Conservation (phyloP, 2,797 vertebrate genomes). For the Distichodus sexfasciatus region DNA sequence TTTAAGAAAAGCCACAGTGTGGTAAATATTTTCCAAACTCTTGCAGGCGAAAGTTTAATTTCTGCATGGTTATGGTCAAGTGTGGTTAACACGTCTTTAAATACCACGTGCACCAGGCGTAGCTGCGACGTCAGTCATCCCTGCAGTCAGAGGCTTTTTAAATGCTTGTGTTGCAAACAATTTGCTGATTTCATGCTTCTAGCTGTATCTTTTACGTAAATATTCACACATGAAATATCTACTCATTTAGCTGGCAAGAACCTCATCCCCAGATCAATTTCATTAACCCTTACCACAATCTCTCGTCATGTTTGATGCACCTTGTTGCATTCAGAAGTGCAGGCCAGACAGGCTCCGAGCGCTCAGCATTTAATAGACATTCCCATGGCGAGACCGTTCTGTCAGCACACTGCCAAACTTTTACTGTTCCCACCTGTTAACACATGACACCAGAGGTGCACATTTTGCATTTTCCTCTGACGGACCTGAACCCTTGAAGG, state of each 20-base stretch:
- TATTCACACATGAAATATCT: too few relatives aligned
- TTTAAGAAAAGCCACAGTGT: conserved; percentile 14
- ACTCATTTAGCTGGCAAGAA: too few relatives aligned
- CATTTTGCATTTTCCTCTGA: conserved; percentile 27
- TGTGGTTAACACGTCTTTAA: conserved; percentile 47
- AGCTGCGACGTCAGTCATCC: too few relatives aligned
- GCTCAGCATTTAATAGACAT: conserved; percentile 24
- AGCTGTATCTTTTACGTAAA: too few relatives aligned
- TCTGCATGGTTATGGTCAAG: conserved; percentile 26
- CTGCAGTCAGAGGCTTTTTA: too few relatives aligned
- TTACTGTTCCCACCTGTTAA: conserved; percentile 53
- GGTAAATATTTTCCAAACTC: conserved; percentile 40
- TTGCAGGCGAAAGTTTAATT: conserved; percentile 40
- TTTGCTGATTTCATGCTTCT: too few relatives aligned
- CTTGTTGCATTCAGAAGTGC: too few relatives aligned
- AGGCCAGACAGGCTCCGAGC: not conserved
- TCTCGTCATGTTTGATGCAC: not conserved
- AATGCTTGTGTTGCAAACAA: conserved; percentile 34
- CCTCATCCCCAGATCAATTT: too few relatives aligned
- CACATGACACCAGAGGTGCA: conserved; percentile 47
- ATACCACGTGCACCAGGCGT: conserved; percentile 19
- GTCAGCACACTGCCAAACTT: conserved; percentile 32
- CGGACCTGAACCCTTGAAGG: conserved; percentile 17
- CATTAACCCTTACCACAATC: conserved; percentile 30
- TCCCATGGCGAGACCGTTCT: conserved; percentile 22